A percentile compares a stretch with the other conserved stretches of the same genome.
Evolutionary conservation across 2,113 vertebrate genomes (phyloP).

Genomic region (Atlantisia rogersi): DNA sequence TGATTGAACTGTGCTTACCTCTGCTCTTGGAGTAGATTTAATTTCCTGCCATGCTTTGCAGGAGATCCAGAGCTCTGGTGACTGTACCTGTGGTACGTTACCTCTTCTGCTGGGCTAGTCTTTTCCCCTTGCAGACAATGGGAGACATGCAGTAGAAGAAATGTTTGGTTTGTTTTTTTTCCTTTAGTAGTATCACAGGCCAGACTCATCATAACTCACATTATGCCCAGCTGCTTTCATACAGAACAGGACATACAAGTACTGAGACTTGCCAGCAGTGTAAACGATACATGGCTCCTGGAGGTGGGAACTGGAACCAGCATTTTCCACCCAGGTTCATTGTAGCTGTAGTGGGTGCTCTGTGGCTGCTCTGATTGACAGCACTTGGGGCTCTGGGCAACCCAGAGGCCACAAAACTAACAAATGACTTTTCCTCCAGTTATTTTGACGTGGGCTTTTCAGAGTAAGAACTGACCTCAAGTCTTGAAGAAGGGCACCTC

Average conservation of each 20-base stretch:
- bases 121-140: neutral
- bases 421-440: neutral
- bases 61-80: neutral
- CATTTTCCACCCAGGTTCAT: rapidly evolving
- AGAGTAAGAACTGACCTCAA: neutral
- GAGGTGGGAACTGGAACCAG: neutral
- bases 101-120: neutral
- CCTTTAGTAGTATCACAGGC: neutral
- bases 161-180: neutral
- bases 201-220: neutral
- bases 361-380: neutral
- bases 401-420: neutral
- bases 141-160: conserved; percentile 30
- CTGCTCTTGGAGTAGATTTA: neutral
- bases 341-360: neutral
- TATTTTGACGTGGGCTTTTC: neutral
- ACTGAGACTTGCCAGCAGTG: neutral
- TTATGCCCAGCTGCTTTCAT: neutral
- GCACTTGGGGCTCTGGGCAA: neutral
- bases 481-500: neutral
- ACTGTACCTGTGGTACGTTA: neutral
- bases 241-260: neutral
- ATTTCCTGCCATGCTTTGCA: neutral
- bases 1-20: conserved; percentile 81
- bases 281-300: neutral